Evolutionary conservation across 1,140 invertebrate genomes (phyloP).

Genomic region (Meloidogyne chitwoodi): DNA sequence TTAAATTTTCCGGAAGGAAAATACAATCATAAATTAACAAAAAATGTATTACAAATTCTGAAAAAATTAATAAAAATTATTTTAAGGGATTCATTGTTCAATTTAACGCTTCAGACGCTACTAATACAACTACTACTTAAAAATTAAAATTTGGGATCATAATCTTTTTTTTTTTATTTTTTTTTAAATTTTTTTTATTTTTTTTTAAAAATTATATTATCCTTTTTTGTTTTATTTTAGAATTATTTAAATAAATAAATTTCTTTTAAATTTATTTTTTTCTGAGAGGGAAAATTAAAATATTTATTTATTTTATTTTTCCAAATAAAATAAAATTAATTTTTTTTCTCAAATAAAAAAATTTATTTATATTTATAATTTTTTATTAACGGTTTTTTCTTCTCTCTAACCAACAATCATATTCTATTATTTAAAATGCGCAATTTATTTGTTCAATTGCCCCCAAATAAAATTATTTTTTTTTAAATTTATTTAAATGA

Average conservation of each 20-base stretch:
- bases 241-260: too few relatives aligned
- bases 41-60: not conserved
- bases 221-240: not conserved
- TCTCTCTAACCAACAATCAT: not conserved
- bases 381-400: not conserved
- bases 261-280: too few relatives aligned
- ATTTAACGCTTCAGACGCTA: not conserved
- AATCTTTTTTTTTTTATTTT: not conserved
- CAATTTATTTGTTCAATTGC: not conserved
- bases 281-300: too few relatives aligned
- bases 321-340: too few relatives aligned
- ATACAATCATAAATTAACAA: too few relatives aligned
- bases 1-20: slow-evolving; percentile 38
- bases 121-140: not conserved
- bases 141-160: not conserved
- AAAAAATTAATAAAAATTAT: not conserved
- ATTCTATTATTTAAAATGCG: not conserved
- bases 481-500: not conserved
- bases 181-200: not conserved
- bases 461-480: not conserved
- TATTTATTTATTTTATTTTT: too few relatives aligned
- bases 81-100: slow-evolving; percentile 22
- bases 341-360: too few relatives aligned
- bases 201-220: not conserved
- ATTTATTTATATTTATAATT: too few relatives aligned